Evolutionary conservation across 2,888 invertebrate species (phyloP), one percentile per base, ranked within the genome.

Genomic region (Morpho achilles): DNA sequence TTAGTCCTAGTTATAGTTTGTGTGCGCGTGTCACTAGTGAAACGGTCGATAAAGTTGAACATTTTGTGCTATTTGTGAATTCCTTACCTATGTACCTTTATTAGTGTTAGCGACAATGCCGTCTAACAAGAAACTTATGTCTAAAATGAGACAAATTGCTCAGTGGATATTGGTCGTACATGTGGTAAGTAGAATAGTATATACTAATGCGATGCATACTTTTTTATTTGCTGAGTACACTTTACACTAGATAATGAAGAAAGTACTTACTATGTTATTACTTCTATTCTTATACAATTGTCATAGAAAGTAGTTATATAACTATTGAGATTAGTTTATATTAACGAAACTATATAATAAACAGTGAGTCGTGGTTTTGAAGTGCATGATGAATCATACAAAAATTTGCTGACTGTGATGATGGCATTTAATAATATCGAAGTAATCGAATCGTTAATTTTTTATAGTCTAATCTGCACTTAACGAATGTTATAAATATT

Each of bases 11-110:
- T 84, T 82, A 16, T 74, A 73, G 65, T 77, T 75, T 77, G 69
- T 74, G 75, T 85, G 88, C 87, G 87, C 83, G 87, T 87, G 87
- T 83, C 81, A 76, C 75, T 75, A 81, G 86, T 86, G 87, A 85
- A 86, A 82, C 90, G 86, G 82, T 88, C 84, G 85, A 86, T 89
- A 84, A 80, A 83, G 70, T 79, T 82, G 84, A 79, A 81, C 79
- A 81, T 80, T 56, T 50, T 76, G 80, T 80, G 81, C 79, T 85
- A 84, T 87, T 84, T 85, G 83, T 87, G 85, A 80, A 83, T 83
- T 81, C 76, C 79, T 77, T 81, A 80, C 73, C 74, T 72, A 80
- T 72, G 72, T 70, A 59, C 54, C 61, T 59, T 54, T 62, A 59
- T 59, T 48, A 62, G 66, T 68, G 63, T 62, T 63, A 66, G 60